A percentile compares a stretch with the other conserved stretches of the same genome.
These are phyloP conservation scores for Apoda limacodes DNA, from an alignment of 2,888 invertebrate genomes.

Conservation along the genomic window DNA sequence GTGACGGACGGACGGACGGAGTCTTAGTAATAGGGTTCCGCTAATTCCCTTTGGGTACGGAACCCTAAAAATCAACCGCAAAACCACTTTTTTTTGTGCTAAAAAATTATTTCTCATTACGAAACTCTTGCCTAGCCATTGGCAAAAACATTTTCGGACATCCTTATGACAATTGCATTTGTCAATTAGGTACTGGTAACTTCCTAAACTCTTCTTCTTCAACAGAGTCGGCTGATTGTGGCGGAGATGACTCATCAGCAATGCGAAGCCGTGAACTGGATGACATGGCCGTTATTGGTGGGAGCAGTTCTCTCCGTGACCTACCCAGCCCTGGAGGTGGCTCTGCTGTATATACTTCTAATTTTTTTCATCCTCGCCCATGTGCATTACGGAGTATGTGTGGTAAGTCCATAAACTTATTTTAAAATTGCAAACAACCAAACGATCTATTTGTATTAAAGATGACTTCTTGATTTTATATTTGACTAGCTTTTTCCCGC, in stretches of 20 bases:
- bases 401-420: slow-evolving; percentile 75
- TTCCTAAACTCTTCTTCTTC: too few relatives aligned
- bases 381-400: slow-evolving; percentile 92
- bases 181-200: too few relatives aligned
- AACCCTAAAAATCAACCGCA: slow-evolving; percentile 13
- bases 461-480: too few relatives aligned
- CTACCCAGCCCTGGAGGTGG: slow-evolving; percentile 72
- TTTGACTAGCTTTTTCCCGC: not conserved
- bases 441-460: slow-evolving; percentile 1
- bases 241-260: slow-evolving; percentile 95
- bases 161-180: too few relatives aligned
- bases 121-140: too few relatives aligned
- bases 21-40: too few relatives aligned
- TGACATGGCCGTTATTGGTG: slow-evolving; percentile 76
- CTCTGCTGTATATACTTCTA: slow-evolving; percentile 78
- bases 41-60: too few relatives aligned
- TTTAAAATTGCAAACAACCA: not conserved
- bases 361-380: slow-evolving; percentile 80
- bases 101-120: too few relatives aligned
- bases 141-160: too few relatives aligned
- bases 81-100: too few relatives aligned
- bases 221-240: slow-evolving; percentile 95
- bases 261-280: slow-evolving; percentile 85
- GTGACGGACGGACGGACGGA: too few relatives aligned
- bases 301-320: slow-evolving; percentile 64